Conservation (phyloP, 1,140 invertebrate species). For the Drosophila sulfurigaster region DNA sequence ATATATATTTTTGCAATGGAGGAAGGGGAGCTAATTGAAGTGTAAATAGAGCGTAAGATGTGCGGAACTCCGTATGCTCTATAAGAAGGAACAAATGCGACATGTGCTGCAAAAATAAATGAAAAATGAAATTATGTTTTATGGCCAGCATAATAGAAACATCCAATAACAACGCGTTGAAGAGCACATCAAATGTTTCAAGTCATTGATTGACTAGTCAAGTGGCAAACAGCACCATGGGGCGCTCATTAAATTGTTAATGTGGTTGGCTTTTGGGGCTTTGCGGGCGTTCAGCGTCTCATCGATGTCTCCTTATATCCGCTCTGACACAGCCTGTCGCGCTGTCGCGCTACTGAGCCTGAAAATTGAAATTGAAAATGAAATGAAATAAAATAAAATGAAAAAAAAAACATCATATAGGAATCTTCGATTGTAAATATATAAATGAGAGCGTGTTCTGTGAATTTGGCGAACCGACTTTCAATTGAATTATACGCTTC, state of each 20-base stretch:
- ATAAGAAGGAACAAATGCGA: background rate
- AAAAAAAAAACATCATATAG: slow-evolving; percentile 11
- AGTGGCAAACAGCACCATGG: slow-evolving; percentile 17
- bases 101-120: background rate
- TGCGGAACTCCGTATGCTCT: background rate
- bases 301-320: slow-evolving; percentile 8
- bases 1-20: background rate
- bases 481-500: slow-evolving; percentile 42
- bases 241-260: slow-evolving; percentile 51
- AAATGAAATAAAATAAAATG: slow-evolving; percentile 29
- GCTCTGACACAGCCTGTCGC: slow-evolving; percentile 14
- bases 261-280: slow-evolving; percentile 46
- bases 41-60: slow-evolving; percentile 15
- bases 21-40: slow-evolving; percentile 21
- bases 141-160: slow-evolving; percentile 2
- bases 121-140: slow-evolving; percentile 6
- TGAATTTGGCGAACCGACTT: slow-evolving; percentile 2
- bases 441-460: slow-evolving; percentile 2
- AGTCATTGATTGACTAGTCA: slow-evolving; percentile 46
- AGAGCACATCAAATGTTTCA: slow-evolving; percentile 21
- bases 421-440: slow-evolving; percentile 7
- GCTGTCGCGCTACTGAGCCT: slow-evolving; percentile 13
- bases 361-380: slow-evolving; percentile 48
- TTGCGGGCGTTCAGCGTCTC: slow-evolving; percentile 6
- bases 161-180: slow-evolving; percentile 2